phyloP scores from a whole-genome alignment of 2,113 vertebrate species.

The Hippocampus comes region DNA sequence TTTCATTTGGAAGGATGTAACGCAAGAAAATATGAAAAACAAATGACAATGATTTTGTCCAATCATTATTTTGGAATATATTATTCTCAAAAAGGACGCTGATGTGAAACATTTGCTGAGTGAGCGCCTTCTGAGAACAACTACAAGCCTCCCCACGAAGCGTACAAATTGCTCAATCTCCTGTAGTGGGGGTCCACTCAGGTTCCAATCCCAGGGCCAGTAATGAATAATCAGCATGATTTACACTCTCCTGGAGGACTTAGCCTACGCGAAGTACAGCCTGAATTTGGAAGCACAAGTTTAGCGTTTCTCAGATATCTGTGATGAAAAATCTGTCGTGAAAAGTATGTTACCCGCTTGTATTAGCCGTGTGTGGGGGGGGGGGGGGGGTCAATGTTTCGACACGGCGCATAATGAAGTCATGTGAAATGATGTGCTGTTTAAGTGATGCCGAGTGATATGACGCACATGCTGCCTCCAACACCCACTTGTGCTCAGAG shows the following conservation, averaged over 20 bases:
- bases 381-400: constrained; percentile 23
- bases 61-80: too few relatives aligned
- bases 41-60: too few relatives aligned
- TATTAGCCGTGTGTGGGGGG: constrained; percentile 14
- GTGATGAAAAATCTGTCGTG: constrained; percentile 18
- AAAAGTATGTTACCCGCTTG: constrained; percentile 34
- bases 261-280: not conserved
- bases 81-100: not conserved
- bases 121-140: not conserved
- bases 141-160: constrained; percentile 28
- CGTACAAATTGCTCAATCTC: constrained; percentile 51
- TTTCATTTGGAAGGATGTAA: too few relatives aligned
- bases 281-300: not conserved
- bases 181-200: constrained; percentile 54
- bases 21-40: too few relatives aligned
- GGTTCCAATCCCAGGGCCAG: not conserved
- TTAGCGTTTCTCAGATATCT: not conserved
- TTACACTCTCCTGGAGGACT: not conserved
- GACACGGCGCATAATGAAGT: constrained; percentile 35
- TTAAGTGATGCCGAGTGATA: constrained; percentile 32
- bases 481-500: not conserved
- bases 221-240: not conserved
- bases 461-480: constrained; percentile 20
- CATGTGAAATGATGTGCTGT: constrained; percentile 35
- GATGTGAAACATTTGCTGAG: not conserved